These are phyloP conservation scores for Oryzias melastigma DNA, from an alignment of 2,113 vertebrate genomes.

Conservation along the genomic window DNA sequence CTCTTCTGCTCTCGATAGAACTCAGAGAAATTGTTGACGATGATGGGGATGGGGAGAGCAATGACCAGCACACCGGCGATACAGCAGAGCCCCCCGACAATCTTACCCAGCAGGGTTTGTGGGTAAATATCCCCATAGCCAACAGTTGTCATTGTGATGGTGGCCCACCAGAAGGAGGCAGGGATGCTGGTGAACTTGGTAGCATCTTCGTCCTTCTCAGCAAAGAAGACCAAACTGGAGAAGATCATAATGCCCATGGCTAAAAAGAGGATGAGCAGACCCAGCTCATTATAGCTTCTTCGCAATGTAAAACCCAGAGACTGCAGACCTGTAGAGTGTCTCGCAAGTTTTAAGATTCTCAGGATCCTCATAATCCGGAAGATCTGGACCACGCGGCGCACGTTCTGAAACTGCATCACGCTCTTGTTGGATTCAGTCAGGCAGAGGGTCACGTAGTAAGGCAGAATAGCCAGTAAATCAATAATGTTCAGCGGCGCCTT, in stretches of 20 bases:
- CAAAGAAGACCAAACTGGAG: slow-evolving; percentile 98
- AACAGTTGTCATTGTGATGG: slow-evolving; percentile 98
- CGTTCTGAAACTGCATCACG: slow-evolving; percentile 97
- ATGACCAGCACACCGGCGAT: slow-evolving; percentile 97
- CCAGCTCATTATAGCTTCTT: slow-evolving; percentile 95
- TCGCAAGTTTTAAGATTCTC: slow-evolving; percentile 92
- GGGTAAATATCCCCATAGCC: slow-evolving; percentile 99
- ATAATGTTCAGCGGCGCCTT: slow-evolving; percentile 97
- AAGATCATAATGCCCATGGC: slow-evolving; percentile 99
- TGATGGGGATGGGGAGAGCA: slow-evolving; percentile 96
- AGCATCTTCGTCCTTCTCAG: slow-evolving; percentile 96
- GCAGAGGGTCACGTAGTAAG: slow-evolving; percentile 96
- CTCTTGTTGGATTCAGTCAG: slow-evolving; percentile 97
- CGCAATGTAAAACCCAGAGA: slow-evolving; percentile 95
- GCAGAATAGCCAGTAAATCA: slow-evolving; percentile 93
- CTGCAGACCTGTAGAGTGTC: slow-evolving; percentile 96
- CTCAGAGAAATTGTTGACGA: slow-evolving; percentile 98
- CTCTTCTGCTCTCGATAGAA: slow-evolving; percentile 98
- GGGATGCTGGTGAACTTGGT: slow-evolving; percentile 99
- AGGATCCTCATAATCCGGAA: slow-evolving; percentile 98
- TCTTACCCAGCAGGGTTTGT: slow-evolving; percentile 94
- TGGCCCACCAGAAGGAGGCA: slow-evolving; percentile 99
- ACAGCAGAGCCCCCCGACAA: slow-evolving; percentile 96
- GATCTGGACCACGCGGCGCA: slow-evolving; percentile 95
- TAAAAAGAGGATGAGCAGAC: slow-evolving; percentile 93